Conservation (phyloP, 1,140 invertebrate species). For the Leptinotarsa texana region DNA sequence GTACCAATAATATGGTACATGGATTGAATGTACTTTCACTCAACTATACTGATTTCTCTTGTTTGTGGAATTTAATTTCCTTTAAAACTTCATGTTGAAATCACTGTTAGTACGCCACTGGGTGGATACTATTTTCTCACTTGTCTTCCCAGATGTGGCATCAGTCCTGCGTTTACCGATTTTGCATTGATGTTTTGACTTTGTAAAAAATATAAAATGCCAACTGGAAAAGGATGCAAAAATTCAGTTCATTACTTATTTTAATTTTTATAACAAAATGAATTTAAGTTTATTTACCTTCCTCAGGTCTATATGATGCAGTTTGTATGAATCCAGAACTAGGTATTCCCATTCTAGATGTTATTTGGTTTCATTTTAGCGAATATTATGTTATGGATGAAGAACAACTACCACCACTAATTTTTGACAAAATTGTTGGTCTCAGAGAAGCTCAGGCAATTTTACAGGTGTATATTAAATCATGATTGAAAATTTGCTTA, state of each 20-base stretch:
- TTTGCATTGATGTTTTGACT: not conserved
- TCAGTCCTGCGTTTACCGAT: not conserved
- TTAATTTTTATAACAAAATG: not conserved
- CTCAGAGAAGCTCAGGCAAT: constrained; percentile 55
- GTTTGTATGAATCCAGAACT: constrained; percentile 57
- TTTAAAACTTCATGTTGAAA: too few relatives aligned
- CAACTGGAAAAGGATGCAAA: not conserved
- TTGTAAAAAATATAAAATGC: not conserved
- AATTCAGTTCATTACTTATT: not conserved
- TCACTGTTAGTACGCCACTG: too few relatives aligned
- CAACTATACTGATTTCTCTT: too few relatives aligned
- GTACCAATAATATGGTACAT: too few relatives aligned
- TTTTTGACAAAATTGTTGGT: constrained; percentile 56
- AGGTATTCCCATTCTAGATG: constrained; percentile 55
- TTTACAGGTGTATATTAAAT: constrained; percentile 36
- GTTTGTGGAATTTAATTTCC: too few relatives aligned
- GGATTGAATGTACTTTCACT: too few relatives aligned
- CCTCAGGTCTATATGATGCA: constrained; percentile 56
- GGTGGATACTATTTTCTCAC: too few relatives aligned
- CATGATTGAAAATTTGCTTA: not conserved
- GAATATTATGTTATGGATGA: constrained; percentile 58
- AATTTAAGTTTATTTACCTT: constrained; percentile 8
- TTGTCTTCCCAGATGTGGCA: too few relatives aligned
- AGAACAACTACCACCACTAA: constrained; percentile 54
- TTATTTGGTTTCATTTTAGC: constrained; percentile 59